Conservation (phyloP, 2,888 invertebrate genomes). For the Caenorhabditis uteleia region DNA sequence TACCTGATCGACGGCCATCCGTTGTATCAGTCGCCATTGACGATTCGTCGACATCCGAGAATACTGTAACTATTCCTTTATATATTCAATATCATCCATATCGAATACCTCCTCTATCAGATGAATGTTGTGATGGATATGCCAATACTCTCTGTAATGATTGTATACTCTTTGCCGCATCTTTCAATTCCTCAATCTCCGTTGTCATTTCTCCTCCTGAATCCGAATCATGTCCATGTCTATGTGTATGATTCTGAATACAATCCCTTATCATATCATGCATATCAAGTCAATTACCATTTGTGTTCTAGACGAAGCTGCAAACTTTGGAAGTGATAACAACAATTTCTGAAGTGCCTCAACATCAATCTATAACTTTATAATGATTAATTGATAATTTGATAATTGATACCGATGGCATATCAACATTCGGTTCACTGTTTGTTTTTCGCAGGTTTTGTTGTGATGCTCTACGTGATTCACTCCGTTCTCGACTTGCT, state of each 20-base stretch:
- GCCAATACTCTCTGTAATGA: conserved; percentile 59
- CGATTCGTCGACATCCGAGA: conserved; percentile 41
- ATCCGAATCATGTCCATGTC: conserved; percentile 39
- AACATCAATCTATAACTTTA: conserved; percentile 51
- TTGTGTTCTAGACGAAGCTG: conserved; percentile 5
- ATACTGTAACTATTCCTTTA: no score
- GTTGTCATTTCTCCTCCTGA: conserved; percentile 55
- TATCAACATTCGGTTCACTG: conserved; percentile 62
- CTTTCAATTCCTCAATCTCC: conserved; percentile 64
- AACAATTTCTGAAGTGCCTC: conserved; percentile 51
- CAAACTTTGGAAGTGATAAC: conserved; percentile 41
- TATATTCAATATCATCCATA: not conserved
- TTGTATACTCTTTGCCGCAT: conserved; percentile 66
- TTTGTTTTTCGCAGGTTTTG: conserved; percentile 57
- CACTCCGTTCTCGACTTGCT: conserved; percentile 45
- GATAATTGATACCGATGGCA: conserved; percentile 27
- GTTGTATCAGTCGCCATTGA: conserved; percentile 33
- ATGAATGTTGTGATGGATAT: conserved; percentile 44
- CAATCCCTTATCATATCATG: not conserved
- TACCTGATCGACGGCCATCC: conserved; percentile 53
- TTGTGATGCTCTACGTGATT: conserved; percentile 33
- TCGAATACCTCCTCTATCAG: conserved; percentile 41
- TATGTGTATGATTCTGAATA: not conserved
- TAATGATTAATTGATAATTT: not conserved
- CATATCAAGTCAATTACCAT: conserved; percentile 1